Base-by-base conservation (phyloP, 2,888 invertebrate species). In the Dolomedes plantarius region DNA sequence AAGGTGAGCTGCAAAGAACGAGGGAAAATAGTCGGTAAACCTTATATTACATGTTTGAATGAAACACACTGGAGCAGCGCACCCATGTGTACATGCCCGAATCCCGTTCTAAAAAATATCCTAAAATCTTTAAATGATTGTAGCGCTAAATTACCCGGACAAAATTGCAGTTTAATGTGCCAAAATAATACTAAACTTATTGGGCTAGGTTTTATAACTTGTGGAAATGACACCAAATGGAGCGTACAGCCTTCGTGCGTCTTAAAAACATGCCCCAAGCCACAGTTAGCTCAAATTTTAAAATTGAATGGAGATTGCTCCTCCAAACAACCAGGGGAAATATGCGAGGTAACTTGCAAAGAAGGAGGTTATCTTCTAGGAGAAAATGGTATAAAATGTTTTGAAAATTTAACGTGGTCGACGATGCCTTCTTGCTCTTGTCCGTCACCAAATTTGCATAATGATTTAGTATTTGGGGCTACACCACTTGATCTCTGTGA, bases 171-270 rank as follows among this genome's bases (percentile, higher is more conserved):
- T 9, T n/a, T 68, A n/a, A 36, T n/a, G 7, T 68, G 68, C 23
- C 36, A n/a, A 32, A 13, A 36, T 9, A n/a, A 36, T 5, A 3
- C 7, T 1, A 32, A 36, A 23, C 3, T 68, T 9, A 36, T 23
- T 2, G 72, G 32, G 2, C 29, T 31, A 13, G 11, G n/a, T 23
- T 6, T 2, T n/a, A 64, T 79, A 31, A n/a, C 13, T 7, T 79
- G 79, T 27, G 23, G 23, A 16, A n/a, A 31, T 3, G 41, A 78
- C 36, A 39, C 31, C 7, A 29, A 19, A 64, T 78, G 64, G 78
- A 41, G 39, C 29, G n/a, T 71, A 39, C 5, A 13, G 0, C 71
- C 78, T 0, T 41, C 0, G 6, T 78, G 71, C 31, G 13, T n/a
- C 7, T 3, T 29, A 11, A 11, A 1, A 1, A 19, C 9, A 16